Evolutionary conservation across 2,113 vertebrate genomes (phyloP), one percentile per base, ranked within the genome.

Genomic region (Atractosteus spatula): DNA sequence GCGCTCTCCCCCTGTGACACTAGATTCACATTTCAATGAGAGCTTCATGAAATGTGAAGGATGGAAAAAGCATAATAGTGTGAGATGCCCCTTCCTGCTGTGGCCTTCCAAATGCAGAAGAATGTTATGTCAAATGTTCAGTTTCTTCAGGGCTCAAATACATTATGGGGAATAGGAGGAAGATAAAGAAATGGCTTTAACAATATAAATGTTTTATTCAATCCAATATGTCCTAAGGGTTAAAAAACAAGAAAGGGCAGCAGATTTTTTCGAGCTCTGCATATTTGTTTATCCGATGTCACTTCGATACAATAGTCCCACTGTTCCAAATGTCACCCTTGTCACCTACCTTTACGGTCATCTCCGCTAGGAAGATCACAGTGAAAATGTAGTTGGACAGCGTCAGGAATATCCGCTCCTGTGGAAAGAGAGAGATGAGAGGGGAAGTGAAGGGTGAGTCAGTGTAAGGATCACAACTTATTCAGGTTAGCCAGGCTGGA

Each of bases 351-450:
- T 99, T 99, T 79, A 99, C 89, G 64, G 94, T 92, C 97, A 99
- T 99, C 87, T 99, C 97, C 16, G 95, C 86, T 85, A 99, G 92
- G 77, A 99, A 99, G 86, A 99, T 97, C 1, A 93, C 93, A 0
- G 97, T 99, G 87, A 99, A 99, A 89, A 98, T 96, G 88, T 99
- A 99, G 88, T 99, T 98, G 86, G 97, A 97, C 79, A 98, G 79
- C 0, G 94, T 97, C 51, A 99, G 92, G 89, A 99, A 98, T 88
- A 98, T 94, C 76, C 96, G 92, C 77, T 99, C 97, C 97, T 99
- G 82, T 51, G 74, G 70, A 71, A 69, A 78, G 62, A 75, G 71
- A 10, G 74, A 82, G 74, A 73, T 74, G 63, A 84, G 55, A 82
- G 79, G 67, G 44, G 62, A 73, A 76, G 59, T 80, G 12, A 80